These are phyloP conservation scores for Mustelus asterias DNA, from an alignment of 2,113 vertebrate genomes.

Conservation along the genomic window DNA sequence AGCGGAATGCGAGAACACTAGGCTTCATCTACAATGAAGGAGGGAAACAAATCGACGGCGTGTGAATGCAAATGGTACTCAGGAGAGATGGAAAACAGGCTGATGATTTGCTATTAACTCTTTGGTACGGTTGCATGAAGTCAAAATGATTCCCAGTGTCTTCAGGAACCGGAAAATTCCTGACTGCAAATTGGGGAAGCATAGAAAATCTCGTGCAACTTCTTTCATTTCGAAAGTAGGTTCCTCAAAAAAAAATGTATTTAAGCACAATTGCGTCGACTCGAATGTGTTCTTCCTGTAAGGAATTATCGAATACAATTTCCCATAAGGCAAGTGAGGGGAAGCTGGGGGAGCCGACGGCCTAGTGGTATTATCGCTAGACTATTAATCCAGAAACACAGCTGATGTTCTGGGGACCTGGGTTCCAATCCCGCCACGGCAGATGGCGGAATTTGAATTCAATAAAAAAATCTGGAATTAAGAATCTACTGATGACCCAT, in stretches of 20 bases:
- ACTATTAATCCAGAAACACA: too few species aligned
- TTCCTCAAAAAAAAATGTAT: neutral
- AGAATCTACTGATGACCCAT: too few species aligned
- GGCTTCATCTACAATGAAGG: neutral
- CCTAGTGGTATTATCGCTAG: too few species aligned
- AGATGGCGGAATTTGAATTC: too few species aligned
- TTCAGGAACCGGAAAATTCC: neutral
- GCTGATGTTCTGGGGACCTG: too few species aligned
- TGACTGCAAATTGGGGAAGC: neutral
- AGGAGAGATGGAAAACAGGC: neutral
- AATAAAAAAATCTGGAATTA: too few species aligned
- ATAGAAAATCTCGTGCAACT: neutral
- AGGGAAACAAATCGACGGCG: neutral
- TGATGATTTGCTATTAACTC: neutral
- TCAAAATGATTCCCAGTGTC: neutral
- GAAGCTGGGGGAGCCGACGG: too few species aligned
- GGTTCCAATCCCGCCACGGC: too few species aligned
- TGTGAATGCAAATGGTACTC: neutral
- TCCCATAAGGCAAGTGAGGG: neutral
- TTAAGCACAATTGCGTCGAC: neutral
- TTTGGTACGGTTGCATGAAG: neutral
- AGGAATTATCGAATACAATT: neutral
- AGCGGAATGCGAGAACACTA: neutral
- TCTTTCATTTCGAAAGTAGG: neutral
- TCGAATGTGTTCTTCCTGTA: neutral